A percentile compares a stretch with the other conserved stretches of the same genome.
Conservation (phyloP, 2,888 invertebrate genomes). For the Eustalomyia histrio region DNA sequence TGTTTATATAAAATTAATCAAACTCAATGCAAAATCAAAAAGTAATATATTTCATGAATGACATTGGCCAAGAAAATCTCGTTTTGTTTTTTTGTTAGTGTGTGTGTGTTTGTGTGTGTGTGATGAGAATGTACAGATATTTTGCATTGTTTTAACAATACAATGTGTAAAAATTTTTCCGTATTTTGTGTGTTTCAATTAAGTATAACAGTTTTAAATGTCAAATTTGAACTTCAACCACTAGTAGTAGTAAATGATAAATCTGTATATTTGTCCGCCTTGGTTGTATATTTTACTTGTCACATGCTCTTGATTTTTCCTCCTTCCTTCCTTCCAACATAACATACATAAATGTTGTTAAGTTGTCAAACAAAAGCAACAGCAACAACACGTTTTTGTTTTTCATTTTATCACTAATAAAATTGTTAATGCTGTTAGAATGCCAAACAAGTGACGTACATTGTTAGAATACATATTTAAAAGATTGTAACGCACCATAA, state of each 20-base stretch:
- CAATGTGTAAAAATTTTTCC: constrained; percentile 14
- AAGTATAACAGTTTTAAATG: constrained; percentile 57
- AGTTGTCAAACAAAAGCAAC: not conserved
- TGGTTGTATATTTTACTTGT: not conserved
- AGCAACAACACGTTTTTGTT: not conserved
- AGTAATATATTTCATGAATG: constrained; percentile 47
- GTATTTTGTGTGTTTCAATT: not conserved
- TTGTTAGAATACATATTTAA: not conserved
- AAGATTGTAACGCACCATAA: constrained; percentile 26
- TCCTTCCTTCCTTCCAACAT: constrained; percentile 1
- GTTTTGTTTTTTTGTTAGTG: constrained; percentile 21
- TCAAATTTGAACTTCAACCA: constrained; percentile 51
- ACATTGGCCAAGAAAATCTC: constrained; percentile 62
- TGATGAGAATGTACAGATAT: not conserved
- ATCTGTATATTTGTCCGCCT: not conserved
- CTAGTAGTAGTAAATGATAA: constrained; percentile 32
- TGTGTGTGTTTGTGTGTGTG: not conserved
- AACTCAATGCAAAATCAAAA: not conserved
- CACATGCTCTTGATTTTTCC: constrained; percentile 29
- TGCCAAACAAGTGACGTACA: constrained; percentile 16
- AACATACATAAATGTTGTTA: constrained; percentile 6
- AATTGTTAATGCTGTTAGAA: not conserved
- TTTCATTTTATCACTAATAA: not conserved
- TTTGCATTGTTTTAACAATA: not conserved
- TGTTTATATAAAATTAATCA: not conserved